These are phyloP conservation scores for Caenorhabditis doughertyi DNA, from an alignment of 2,888 invertebrate genomes.

Conservation along the genomic window DNA sequence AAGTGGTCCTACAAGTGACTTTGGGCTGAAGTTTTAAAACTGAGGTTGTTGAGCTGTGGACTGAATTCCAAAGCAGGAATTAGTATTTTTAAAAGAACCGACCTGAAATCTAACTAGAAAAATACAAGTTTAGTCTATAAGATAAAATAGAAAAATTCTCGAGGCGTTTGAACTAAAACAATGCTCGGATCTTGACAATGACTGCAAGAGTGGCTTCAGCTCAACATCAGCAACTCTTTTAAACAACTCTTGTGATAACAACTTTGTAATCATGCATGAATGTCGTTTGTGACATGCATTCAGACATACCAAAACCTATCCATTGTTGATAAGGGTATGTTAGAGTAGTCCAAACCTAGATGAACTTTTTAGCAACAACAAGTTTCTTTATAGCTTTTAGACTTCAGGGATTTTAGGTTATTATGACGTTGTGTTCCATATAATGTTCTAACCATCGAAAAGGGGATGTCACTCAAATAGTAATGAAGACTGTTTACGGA, in stretches of 20 bases:
- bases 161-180: too few relatives aligned
- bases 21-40: neutral
- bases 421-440: too few relatives aligned
- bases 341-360: neutral
- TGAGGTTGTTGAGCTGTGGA: neutral
- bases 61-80: neutral
- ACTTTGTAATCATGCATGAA: slow-evolving; percentile 25
- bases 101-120: too few relatives aligned
- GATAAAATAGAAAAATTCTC: too few relatives aligned
- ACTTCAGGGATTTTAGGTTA: too few relatives aligned
- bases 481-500: too few relatives aligned
- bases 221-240: neutral
- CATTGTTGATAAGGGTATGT: slow-evolving; percentile 18
- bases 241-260: slow-evolving; percentile 6
- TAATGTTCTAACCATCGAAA: too few relatives aligned
- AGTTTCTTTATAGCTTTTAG: too few relatives aligned
- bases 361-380: slow-evolving; percentile 25
- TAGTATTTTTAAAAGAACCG: neutral
- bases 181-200: too few relatives aligned
- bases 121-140: too few relatives aligned
- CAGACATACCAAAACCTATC: slow-evolving; percentile 25
- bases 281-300: slow-evolving; percentile 8
- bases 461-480: too few relatives aligned
- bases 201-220: neutral
- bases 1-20: neutral